Base-by-base conservation (phyloP, 2,797 vertebrate species). In the Sarcoramphus papa region DNA sequence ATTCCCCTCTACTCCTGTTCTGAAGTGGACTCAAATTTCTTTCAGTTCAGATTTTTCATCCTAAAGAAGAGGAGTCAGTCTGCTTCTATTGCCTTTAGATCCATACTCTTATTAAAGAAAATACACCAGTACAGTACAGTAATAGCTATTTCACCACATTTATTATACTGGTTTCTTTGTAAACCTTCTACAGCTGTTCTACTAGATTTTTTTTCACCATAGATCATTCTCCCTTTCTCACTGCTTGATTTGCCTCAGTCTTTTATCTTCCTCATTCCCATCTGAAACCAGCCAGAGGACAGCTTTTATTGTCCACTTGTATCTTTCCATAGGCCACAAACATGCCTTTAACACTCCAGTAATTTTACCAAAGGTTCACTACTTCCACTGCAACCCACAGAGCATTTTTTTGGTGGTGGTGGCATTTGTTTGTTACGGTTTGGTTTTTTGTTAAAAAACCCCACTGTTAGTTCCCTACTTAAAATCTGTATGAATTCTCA, bases 381-480 rank as follows among this genome's bases (percentile, higher is more conserved):
- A 59, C 43, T 50, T 83, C 16, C 56, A 67, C 35, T 90, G 56
- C 23, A 91, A 76, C 5, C 24, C 81, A 63, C 1, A 2, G 18
- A 81, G 7, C 25, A 41, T 7, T 21, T 72, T 47, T 75, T 60
- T 50, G 5, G 4, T 45, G 13, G 6, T 35, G 47, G 13, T 43
- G 16, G 62, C 27, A 67, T 53, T 88, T 5, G 0, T 65, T 80
- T 48, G 31, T 10, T 43, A 37, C 65, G 31, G 9, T 63, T 53
- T 12, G 14, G 8, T 43, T 59, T 54, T 69, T 31, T 45, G 62
- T 45, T 5, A 54, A 60, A 63, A 18, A 12, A 0, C 0, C 1
- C 14, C 19, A 23, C 17, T 40, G 25, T 33, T 54, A 73, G 45
- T 53, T 50, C 7, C 10, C 20, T 40, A 31, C 16, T 67, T 56